Evolutionary conservation across 1,140 invertebrate species (phyloP).

Genomic region (Bradynema listronoti): DNA sequence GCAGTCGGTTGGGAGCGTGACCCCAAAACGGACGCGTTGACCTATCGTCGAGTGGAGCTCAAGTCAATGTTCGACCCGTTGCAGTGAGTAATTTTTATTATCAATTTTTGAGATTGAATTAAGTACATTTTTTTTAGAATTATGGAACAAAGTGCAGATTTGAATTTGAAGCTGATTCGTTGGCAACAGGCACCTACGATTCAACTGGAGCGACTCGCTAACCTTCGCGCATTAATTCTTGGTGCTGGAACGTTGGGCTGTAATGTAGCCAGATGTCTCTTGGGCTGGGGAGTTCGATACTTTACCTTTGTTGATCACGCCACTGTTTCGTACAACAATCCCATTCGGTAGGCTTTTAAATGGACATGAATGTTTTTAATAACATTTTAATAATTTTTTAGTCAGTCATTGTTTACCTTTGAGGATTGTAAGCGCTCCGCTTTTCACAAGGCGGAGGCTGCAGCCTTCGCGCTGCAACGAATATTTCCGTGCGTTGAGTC

Average conservation of each 20-base stretch:
- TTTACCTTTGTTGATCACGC: slow-evolving; percentile 89
- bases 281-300: slow-evolving; percentile 87
- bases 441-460: slow-evolving; percentile 74
- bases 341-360: slow-evolving; percentile 67
- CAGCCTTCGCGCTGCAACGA: slow-evolving; percentile 71
- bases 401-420: slow-evolving; percentile 80
- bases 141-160: slow-evolving; percentile 38
- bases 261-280: slow-evolving; percentile 73
- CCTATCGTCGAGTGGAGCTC: slow-evolving; percentile 23
- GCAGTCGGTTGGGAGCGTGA: slow-evolving; percentile 38
- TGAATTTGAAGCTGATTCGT: slow-evolving; percentile 45
- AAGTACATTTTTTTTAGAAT: slow-evolving; percentile 19
- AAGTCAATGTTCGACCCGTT: slow-evolving; percentile 40
- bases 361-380: neutral
- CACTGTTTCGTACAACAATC: slow-evolving; percentile 88
- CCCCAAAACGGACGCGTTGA: slow-evolving; percentile 17
- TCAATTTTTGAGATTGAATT: neutral
- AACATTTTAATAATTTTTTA: slow-evolving; percentile 27
- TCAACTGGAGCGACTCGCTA: slow-evolving; percentile 73
- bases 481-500: slow-evolving; percentile 79
- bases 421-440: slow-evolving; percentile 68
- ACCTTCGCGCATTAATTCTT: slow-evolving; percentile 78
- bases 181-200: slow-evolving; percentile 87
- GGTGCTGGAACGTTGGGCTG: slow-evolving; percentile 95
- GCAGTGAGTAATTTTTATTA: slow-evolving; percentile 27